These are phyloP conservation scores for Cryptoblepharus egeriae DNA, from an alignment of 2,797 vertebrate species.

Conservation along the genomic window DNA sequence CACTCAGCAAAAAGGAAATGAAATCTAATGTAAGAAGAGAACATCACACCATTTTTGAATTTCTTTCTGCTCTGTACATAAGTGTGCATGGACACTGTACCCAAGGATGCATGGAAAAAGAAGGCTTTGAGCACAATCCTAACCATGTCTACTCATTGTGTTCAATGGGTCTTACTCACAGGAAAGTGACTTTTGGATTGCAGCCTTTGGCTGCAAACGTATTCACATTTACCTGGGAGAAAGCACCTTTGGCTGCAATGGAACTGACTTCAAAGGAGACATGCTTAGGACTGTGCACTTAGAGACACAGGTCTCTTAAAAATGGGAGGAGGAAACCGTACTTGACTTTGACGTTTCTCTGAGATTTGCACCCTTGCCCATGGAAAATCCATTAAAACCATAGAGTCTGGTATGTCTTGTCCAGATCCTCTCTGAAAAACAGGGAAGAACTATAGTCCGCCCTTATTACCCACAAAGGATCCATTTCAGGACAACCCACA, in stretches of 20 bases:
- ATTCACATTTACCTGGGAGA: no score
- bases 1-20: constrained; percentile 41
- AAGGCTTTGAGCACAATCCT: no score
- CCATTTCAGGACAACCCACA: no score
- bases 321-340: not conserved
- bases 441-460: no score
- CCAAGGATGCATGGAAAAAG: not conserved
- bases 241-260: no score
- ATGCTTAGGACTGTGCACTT: no score
- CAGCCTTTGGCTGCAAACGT: no score
- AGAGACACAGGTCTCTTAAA: not conserved
- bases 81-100: not conserved
- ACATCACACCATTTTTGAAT: not conserved
- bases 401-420: not conserved
- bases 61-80: not conserved
- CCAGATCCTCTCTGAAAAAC: not conserved
- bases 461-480: no score
- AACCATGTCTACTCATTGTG: no score
- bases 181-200: no score
- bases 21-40: constrained; percentile 8
- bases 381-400: not conserved
- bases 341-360: not conserved
- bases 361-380: not conserved
- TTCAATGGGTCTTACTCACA: no score
- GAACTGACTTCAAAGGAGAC: no score